phyloP scores from a whole-genome alignment of 2,113 vertebrate genomes.

The Indicator indicator region DNA sequence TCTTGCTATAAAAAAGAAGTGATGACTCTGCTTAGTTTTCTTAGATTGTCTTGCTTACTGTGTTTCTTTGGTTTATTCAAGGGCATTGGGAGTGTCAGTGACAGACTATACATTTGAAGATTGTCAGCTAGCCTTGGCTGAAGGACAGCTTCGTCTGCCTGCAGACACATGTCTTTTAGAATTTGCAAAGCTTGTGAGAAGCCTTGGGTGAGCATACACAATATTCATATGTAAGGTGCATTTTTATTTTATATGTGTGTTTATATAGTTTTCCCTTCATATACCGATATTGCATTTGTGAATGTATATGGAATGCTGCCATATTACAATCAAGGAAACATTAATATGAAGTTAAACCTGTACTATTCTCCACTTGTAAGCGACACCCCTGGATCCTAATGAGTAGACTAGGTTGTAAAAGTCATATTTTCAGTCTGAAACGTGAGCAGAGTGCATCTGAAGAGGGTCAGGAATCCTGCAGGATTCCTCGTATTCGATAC shows the following conservation, averaged over 20 bases:
- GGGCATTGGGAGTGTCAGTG: conserved; percentile 90
- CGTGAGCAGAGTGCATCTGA: background rate
- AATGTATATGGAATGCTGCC: background rate
- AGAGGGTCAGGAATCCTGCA: background rate
- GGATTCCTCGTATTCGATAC: background rate
- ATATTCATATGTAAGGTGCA: background rate
- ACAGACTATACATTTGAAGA: conserved; percentile 98
- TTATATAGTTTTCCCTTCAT: background rate
- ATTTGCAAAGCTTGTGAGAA: conserved; percentile 93
- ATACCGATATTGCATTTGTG: background rate
- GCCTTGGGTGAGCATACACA: conserved; percentile 85
- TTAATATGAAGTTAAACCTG: background rate
- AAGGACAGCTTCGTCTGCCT: conserved; percentile 92
- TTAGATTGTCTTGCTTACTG: background rate
- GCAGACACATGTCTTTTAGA: conserved; percentile 91
- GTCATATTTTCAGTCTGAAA: background rate
- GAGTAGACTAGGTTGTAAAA: background rate
- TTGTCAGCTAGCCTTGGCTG: conserved; percentile 94
- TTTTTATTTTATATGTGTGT: background rate
- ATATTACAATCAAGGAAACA: background rate
- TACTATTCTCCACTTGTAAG: background rate
- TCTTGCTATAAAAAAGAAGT: background rate
- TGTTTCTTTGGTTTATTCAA: conserved; percentile 61
- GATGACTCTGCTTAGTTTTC: background rate
- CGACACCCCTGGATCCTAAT: background rate